phyloP scores from a whole-genome alignment of 2,113 vertebrate species.

The Dolichallabes microphthalmus region DNA sequence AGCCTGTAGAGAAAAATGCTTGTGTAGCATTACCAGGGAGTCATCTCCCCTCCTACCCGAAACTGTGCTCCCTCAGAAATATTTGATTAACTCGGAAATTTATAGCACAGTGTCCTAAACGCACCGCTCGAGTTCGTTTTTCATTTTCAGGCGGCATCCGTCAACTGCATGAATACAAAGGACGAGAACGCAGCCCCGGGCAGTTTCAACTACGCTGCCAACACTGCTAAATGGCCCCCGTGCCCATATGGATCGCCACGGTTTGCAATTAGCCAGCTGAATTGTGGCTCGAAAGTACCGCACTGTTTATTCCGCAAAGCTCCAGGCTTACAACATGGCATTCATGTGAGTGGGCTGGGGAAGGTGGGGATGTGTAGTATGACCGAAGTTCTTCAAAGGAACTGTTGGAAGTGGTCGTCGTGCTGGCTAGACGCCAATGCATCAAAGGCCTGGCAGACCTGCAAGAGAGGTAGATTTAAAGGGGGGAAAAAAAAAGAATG shows the following conservation, averaged over 20 bases:
- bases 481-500: conserved; percentile 32
- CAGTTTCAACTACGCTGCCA: conserved; percentile 43
- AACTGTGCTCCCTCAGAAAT: conserved; percentile 46
- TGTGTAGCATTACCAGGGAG: conserved; percentile 31
- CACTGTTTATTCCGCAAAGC: conserved; percentile 35
- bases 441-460: conserved; percentile 67
- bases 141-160: conserved; percentile 55
- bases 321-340: conserved; percentile 27
- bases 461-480: conserved; percentile 61
- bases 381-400: conserved; percentile 65
- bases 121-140: conserved; percentile 56
- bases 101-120: conserved; percentile 51
- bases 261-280: conserved; percentile 33
- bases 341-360: conserved; percentile 31
- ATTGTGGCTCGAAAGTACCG: neutral
- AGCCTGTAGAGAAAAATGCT: conserved; percentile 18
- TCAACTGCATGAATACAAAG: conserved; percentile 68
- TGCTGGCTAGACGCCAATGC: conserved; percentile 66
- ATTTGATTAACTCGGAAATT: conserved; percentile 61
- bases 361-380: neutral
- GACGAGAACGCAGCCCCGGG: conserved; percentile 38
- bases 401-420: conserved; percentile 67
- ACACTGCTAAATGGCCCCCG: conserved; percentile 53
- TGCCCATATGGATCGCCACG: conserved; percentile 40
- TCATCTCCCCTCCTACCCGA: conserved; percentile 31